Conservation (phyloP, 2,113 vertebrate species). For the Phalacrocorax carbo region DNA sequence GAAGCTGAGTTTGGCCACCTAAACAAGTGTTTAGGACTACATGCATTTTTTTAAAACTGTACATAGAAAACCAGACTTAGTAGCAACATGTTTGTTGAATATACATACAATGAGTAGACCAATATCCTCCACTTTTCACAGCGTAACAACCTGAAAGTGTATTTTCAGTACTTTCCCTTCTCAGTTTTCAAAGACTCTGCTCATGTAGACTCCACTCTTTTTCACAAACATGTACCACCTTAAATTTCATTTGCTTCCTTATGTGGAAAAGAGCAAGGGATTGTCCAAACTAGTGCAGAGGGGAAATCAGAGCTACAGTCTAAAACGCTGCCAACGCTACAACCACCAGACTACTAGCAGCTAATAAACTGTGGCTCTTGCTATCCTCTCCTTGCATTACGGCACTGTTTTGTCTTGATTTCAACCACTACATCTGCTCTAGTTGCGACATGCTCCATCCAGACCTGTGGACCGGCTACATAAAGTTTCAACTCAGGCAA, state of each 20-base stretch:
- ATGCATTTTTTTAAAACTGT: fast-evolving
- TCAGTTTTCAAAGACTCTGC: background rate
- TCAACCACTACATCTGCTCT: background rate
- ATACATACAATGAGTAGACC: background rate
- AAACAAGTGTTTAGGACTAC: background rate
- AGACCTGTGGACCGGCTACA: background rate
- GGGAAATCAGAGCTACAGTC: background rate
- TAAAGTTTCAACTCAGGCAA: background rate
- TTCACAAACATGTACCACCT: background rate
- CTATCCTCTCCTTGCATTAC: background rate
- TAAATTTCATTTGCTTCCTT: background rate
- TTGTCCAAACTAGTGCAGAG: background rate
- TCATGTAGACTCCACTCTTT: background rate
- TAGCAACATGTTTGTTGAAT: background rate
- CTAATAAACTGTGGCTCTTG: background rate
- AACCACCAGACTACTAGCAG: background rate
- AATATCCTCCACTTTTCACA: background rate
- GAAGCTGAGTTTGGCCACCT: background rate
- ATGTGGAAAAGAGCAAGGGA: background rate
- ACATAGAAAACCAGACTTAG: background rate
- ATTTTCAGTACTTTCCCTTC: background rate
- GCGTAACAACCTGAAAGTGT: background rate
- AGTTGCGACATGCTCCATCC: background rate
- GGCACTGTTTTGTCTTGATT: background rate
- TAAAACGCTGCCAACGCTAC: background rate